Conservation (phyloP, 1,140 invertebrate species). For the Pteromalus puparum region DNA sequence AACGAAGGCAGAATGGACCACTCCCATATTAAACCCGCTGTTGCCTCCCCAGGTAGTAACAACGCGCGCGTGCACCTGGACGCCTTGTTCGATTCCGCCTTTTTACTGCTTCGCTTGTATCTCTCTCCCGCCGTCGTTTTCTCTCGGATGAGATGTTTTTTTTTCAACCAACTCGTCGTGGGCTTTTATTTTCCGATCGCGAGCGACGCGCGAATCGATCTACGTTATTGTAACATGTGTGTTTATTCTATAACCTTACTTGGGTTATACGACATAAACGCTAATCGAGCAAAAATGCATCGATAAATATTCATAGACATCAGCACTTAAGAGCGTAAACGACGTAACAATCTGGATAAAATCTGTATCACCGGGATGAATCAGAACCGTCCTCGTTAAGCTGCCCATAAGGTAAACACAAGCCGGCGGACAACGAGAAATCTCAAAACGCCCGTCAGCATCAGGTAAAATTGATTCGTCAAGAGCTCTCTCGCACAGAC, state of each 20-base stretch:
- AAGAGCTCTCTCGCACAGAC: neutral
- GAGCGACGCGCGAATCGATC: too few relatives aligned
- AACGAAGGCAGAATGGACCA: neutral
- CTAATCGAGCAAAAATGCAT: too few relatives aligned
- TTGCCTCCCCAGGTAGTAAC: slow-evolving; percentile 32
- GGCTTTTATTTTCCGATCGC: too few relatives aligned
- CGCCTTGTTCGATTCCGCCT: neutral
- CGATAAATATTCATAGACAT: too few relatives aligned
- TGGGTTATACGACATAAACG: too few relatives aligned
- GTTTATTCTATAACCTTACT: too few relatives aligned
- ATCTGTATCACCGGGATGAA: neutral
- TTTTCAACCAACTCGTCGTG: neutral
- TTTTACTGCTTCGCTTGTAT: slow-evolving; percentile 7
- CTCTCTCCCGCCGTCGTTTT: neutral
- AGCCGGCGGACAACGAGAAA: neutral
- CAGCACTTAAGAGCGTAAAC: too few relatives aligned
- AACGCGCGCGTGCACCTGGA: slow-evolving; percentile 18
- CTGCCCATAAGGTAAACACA: too few relatives aligned
- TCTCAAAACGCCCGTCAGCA: neutral
- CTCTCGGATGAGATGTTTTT: neutral
- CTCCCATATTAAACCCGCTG: slow-evolving; percentile 13
- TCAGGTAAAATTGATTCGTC: slow-evolving; percentile 14
- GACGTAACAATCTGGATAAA: too few relatives aligned
- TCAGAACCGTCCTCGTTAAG: neutral
- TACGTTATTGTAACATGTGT: too few relatives aligned